Percentiles rank a stretch among this genome's conserved stretches.
These are phyloP conservation scores for Linepithema humile DNA, from an alignment of 1,140 invertebrate species.

Conservation along the genomic window DNA sequence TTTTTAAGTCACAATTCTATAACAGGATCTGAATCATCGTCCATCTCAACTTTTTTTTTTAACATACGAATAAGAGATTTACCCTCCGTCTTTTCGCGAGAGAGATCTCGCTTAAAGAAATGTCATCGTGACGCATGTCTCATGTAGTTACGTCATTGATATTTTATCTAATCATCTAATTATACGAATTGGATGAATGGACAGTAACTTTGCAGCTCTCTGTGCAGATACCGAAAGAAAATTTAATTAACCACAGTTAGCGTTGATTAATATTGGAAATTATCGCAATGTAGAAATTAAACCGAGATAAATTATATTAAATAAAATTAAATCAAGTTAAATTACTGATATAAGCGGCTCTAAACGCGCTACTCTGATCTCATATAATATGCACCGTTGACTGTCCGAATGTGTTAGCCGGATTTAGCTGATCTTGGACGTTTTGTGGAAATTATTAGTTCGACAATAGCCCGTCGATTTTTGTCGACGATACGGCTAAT, in stretches of 20 bases:
- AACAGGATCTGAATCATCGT: neutral
- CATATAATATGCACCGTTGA: constrained; percentile 24
- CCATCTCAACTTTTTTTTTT: neutral
- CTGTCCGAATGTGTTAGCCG: neutral
- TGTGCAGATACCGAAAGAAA: constrained; percentile 15
- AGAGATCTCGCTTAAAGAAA: neutral
- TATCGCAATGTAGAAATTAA: constrained; percentile 46
- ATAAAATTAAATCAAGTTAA: constrained; percentile 35
- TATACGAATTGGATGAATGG: neutral
- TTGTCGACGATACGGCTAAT: neutral
- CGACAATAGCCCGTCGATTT: constrained; percentile 1
- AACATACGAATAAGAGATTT: neutral
- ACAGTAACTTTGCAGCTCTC: neutral
- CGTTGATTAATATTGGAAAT: constrained; percentile 42
- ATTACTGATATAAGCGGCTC: constrained; percentile 43
- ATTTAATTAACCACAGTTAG: constrained; percentile 56
- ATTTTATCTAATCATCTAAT: constrained; percentile 6
- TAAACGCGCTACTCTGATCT: constrained; percentile 24
- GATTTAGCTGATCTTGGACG: constrained; percentile 11
- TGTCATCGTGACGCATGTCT: neutral
- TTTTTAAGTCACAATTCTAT: neutral
- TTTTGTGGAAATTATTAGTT: constrained; percentile 8
- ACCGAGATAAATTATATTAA: constrained; percentile 50
- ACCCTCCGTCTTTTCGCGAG: neutral
- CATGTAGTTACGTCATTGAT: neutral